Percentiles rank a stretch among this genome's conserved stretches.
Evolutionary conservation across 2,888 invertebrate species (phyloP).

Genomic region (Nomada fabriciana): DNA sequence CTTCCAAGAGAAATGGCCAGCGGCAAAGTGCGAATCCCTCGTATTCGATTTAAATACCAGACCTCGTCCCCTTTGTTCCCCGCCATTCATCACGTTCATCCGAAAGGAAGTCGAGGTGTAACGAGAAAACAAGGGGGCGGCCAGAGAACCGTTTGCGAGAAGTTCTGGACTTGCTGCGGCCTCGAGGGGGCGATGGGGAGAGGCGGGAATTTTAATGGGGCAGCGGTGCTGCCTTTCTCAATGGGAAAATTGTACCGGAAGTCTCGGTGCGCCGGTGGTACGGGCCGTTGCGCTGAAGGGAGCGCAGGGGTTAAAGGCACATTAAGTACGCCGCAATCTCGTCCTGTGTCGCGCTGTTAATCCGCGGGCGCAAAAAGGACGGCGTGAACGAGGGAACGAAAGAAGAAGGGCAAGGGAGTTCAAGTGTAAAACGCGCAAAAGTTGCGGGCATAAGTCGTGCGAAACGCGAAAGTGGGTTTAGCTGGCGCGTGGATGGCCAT

Average conservation of each 20-base stretch:
- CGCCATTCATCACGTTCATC: slow-evolving; percentile 49
- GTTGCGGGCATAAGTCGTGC: slow-evolving; percentile 28
- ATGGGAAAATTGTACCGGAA: slow-evolving; percentile 80
- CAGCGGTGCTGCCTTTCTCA: slow-evolving; percentile 64
- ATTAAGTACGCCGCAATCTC: slow-evolving; percentile 77
- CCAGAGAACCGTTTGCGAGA: slow-evolving; percentile 14
- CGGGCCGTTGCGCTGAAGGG: slow-evolving; percentile 58
- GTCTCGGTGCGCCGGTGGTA: slow-evolving; percentile 66
- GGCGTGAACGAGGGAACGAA: slow-evolving; percentile 7
- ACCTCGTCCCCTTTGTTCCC: slow-evolving; percentile 10
- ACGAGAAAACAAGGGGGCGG: slow-evolving; percentile 58
- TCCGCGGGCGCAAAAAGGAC: slow-evolving; percentile 42
- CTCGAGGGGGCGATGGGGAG: neutral
- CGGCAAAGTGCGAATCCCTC: slow-evolving; percentile 14
- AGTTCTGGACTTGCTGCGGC: slow-evolving; percentile 16
- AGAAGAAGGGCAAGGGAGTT: slow-evolving; percentile 7
- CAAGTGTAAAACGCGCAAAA: slow-evolving; percentile 35
- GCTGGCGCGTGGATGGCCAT: neutral
- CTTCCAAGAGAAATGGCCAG: neutral
- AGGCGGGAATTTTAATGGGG: slow-evolving; percentile 66
- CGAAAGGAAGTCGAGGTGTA: slow-evolving; percentile 50
- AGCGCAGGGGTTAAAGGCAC: slow-evolving; percentile 77
- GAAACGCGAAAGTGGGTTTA: slow-evolving; percentile 26
- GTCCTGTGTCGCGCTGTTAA: slow-evolving; percentile 56
- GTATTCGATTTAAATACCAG: slow-evolving; percentile 27